A percentile compares a stretch with the other conserved stretches of the same genome.
These are phyloP conservation scores for Ptiloglossa arizonensis DNA, from an alignment of 1,140 invertebrate genomes.

Conservation along the genomic window DNA sequence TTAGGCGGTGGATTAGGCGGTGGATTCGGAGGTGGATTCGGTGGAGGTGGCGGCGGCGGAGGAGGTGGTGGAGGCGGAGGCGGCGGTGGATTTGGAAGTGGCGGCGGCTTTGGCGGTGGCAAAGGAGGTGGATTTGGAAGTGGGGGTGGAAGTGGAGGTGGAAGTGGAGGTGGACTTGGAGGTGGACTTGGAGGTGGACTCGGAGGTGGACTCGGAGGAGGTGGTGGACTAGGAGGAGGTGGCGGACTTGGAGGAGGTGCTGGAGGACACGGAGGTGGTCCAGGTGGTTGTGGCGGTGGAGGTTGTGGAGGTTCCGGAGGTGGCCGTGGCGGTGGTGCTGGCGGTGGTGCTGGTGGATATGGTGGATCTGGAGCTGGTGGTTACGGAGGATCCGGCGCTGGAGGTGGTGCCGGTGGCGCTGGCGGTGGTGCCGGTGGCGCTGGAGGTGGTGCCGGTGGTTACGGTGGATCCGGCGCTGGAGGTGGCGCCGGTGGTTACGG, in stretches of 20 bases:
- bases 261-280: constrained; percentile 1
- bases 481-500: neutral
- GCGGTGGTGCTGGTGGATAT: constrained; percentile 9
- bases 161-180: constrained; percentile 1
- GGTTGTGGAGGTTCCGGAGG: neutral
- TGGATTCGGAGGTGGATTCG: constrained; percentile 10
- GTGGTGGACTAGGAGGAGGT: neutral
- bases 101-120: constrained; percentile 2
- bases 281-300: neutral
- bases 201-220: constrained; percentile 13
- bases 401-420: constrained; percentile 14
- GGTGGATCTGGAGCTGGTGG: constrained; percentile 17
- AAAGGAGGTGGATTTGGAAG: constrained; percentile 1
- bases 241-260: constrained; percentile 5
- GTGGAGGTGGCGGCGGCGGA: constrained; percentile 9
- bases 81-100: neutral
- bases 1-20: constrained; percentile 4
- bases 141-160: neutral
- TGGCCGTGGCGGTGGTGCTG: too few species aligned
- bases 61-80: constrained; percentile 14
- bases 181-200: constrained; percentile 13
- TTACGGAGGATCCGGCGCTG: neutral
- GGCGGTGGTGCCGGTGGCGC: constrained; percentile 13
- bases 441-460: constrained; percentile 7
- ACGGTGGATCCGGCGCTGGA: constrained; percentile 25